Percentiles rank a stretch among this genome's conserved stretches.
Evolutionary conservation across 2,888 invertebrate genomes (phyloP).

Genomic region (Acronicta aceris): DNA sequence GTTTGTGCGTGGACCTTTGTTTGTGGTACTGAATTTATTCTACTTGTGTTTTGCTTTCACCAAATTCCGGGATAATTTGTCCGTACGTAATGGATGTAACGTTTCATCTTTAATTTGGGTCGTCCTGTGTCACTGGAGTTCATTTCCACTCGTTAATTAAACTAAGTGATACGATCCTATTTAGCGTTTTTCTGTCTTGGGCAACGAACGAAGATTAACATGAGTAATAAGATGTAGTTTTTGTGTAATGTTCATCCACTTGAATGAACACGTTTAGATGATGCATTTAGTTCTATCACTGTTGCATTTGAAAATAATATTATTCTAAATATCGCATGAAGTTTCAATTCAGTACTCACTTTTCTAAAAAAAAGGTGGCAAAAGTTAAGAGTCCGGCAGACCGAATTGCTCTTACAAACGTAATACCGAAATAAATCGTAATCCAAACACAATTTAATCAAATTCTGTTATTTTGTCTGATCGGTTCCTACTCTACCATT

Average conservation of each 20-base stretch:
- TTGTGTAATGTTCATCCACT: slow-evolving; percentile 47
- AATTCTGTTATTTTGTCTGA: no score
- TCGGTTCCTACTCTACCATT: no score
- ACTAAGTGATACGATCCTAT: slow-evolving; percentile 69
- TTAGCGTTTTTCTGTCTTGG: slow-evolving; percentile 52
- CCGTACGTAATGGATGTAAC: slow-evolving; percentile 73
- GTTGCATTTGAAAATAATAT: neutral
- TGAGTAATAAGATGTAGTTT: slow-evolving; percentile 42
- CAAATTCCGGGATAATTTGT: slow-evolving; percentile 79
- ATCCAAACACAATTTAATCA: no score
- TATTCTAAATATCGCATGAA: neutral
- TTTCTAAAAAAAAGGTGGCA: no score
- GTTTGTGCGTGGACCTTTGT: slow-evolving; percentile 78
- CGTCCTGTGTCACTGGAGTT: slow-evolving; percentile 72
- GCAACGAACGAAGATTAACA: slow-evolving; percentile 42
- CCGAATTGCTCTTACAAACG: no score
- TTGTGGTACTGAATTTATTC: slow-evolving; percentile 78
- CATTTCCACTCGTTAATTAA: slow-evolving; percentile 75
- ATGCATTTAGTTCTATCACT: no score
- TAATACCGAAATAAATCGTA: no score
- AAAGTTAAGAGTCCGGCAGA: no score
- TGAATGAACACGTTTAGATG: slow-evolving; percentile 23
- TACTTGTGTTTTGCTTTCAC: slow-evolving; percentile 69
- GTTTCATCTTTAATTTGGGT: slow-evolving; percentile 85
- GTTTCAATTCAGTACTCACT: slow-evolving; percentile 7